These are phyloP conservation scores for Eupithecia pulchellata DNA, from an alignment of 2,888 invertebrate species.

Conservation along the genomic window DNA sequence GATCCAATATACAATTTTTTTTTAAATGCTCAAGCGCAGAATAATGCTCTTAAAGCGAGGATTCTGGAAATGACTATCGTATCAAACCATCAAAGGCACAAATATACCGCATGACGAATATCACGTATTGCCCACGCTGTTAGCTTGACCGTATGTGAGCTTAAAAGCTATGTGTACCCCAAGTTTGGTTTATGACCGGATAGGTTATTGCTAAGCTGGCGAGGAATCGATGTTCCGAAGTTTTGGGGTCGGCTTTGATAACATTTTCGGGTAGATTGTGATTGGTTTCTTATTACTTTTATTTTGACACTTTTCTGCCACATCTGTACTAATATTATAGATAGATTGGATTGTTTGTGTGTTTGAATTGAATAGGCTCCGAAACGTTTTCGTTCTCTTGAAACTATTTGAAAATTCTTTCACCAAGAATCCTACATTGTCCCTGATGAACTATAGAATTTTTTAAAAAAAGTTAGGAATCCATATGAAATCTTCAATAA, in stretches of 20 bases:
- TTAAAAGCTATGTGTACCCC: conserved; percentile 2
- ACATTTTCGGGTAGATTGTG: background rate
- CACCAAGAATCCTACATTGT: too few species aligned
- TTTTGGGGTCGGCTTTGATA: conserved; percentile 1
- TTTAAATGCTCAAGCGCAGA: too few species aligned
- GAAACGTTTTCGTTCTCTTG: too few species aligned
- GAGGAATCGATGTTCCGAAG: background rate
- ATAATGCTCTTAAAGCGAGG: too few species aligned
- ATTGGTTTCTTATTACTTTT: background rate
- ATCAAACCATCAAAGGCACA: background rate
- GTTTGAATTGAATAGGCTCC: too few species aligned
- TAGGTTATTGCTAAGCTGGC: conserved; percentile 5
- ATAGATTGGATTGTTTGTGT: too few species aligned
- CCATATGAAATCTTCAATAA: too few species aligned
- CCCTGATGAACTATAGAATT: too few species aligned
- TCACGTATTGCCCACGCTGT: background rate
- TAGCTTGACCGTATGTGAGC: background rate
- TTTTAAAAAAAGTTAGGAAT: too few species aligned
- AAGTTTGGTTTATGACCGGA: conserved; percentile 4
- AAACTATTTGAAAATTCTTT: too few species aligned
- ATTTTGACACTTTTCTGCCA: background rate
- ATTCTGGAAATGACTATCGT: background rate
- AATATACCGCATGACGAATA: background rate
- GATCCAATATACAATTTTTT: too few species aligned
- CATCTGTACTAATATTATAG: too few species aligned